Evolutionary conservation across 1,140 invertebrate species (phyloP), one percentile per base, ranked within the genome.

Genomic region (Microplitis mediator): DNA sequence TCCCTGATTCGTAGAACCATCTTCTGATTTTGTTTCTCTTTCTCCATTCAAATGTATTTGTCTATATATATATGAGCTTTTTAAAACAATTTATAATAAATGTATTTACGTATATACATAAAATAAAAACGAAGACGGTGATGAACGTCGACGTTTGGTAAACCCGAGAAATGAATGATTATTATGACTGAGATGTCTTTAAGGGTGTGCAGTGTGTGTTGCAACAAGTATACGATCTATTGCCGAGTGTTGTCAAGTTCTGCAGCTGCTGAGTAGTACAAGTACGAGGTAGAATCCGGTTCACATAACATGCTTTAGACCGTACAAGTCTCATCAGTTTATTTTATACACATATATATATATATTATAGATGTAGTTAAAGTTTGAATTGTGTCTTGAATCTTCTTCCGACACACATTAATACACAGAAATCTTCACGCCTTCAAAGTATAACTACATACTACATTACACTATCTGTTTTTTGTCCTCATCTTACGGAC

Each of bases 241-340:
- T 45, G 39, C 39, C 63, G 66, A 54, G 68, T 71, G 31, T 35
- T 45, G 39, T 45, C 39, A 45, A 45, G 39, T 8, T 23, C 23
- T 31, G 65, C 73, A 77, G 73, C 75, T 70, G 72, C 72, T 36
- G 62, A 45, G 39, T 45, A 45, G 39, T 45, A 45, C 39, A 11
- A 45, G 39, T 16, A 69, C 71, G 69, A 74, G 65, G 65, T 77
- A 75, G 78, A 79, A 80, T 82, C 81, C 80, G 81, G 80, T 82
- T 82, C 81, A 81, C 81, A 82, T 79, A 80, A 72, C 58, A 45
- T 23, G 66, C 75, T 61, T 63, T 65, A 66, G 56, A 50, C 72
- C 61, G 34, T 45, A 6, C 39, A 9, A 45, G 35, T 73, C 69
- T 52, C 67, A 56, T 67, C 68, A 45, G 23, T 23, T 23, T 23